Evolutionary conservation across 2,797 vertebrate genomes (phyloP), one percentile per base, ranked within the genome.

Genomic region (Urophycis tenuis): DNA sequence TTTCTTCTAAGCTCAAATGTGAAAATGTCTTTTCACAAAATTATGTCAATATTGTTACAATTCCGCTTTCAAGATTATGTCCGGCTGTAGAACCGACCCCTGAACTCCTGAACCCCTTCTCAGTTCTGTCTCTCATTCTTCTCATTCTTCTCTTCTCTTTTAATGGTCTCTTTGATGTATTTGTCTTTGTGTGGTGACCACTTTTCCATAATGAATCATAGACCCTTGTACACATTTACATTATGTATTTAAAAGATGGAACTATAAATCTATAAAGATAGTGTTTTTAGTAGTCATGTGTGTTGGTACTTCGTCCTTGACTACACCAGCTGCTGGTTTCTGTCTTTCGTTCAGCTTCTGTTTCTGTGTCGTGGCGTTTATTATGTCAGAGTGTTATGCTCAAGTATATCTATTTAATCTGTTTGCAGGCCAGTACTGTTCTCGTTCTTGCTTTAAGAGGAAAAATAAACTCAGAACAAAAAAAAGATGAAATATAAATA

Each of bases 251-350:
- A 88, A 86, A 89, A 87, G 81, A 82, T 82, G 84, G 80, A 89
- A 80, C 79, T 88, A 80, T 82, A 82, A 79, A 89, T 87, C 91
- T 85, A 74, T 67, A 75, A 87, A 86, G 81, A 90, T 85, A 79
- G 84, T 91, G 85, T 88, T 90, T 87, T 85, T 88, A 85, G 87
- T 91, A 86, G 90, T 87, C 81, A 79, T 89, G 90, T 93, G 92
- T 95, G 90, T 93, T 94, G 95, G 96, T 98, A 97, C 95, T 96
- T 91, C 90, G 90, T 93, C 93, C 53, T 91, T 80, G 74, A 82
- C 75, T 83, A 74, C 32, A 33, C 81, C 77, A 88, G 89, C 89
- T 90, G 90, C 85, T 88, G 85, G 85, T 87, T 81, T 85, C 83
- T 76, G 71, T 84, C 73, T 84, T 81, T 72, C 75, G 79, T 86